Conservation (phyloP, 2,797 vertebrate genomes). For the Crossoptilon crossoptilon region DNA sequence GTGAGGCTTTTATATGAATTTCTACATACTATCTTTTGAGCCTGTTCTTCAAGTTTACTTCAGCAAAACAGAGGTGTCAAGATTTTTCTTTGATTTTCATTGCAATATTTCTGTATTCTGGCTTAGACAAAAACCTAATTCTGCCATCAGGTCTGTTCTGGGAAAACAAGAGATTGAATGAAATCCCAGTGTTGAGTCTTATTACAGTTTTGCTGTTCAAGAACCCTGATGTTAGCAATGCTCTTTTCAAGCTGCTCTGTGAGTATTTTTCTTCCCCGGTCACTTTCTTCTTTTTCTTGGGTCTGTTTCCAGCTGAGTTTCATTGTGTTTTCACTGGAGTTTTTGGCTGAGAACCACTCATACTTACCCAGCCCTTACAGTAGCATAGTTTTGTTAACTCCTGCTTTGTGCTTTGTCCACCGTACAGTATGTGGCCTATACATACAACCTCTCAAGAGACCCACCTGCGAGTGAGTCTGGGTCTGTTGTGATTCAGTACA, state of each 20-base stretch:
- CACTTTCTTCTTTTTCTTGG: constrained; percentile 2
- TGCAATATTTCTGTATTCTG: background rate
- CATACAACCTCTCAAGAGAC: background rate
- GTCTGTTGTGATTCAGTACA: background rate
- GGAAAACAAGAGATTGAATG: background rate
- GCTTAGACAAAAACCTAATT: background rate
- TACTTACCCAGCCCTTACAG: background rate
- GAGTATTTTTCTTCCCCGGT: background rate
- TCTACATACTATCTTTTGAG: background rate
- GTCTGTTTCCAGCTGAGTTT: constrained; percentile 15
- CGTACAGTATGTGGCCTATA: background rate
- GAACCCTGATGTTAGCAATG: background rate
- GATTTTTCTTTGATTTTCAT: background rate
- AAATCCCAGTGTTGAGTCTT: background rate
- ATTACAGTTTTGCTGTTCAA: background rate
- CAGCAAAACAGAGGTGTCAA: background rate
- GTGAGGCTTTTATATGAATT: background rate
- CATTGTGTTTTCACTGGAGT: background rate
- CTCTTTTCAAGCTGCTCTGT: constrained; percentile 12
- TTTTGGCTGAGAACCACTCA: background rate
- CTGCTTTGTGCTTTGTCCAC: background rate
- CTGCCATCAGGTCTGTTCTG: background rate
- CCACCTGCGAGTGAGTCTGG: background rate
- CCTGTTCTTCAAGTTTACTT: background rate
- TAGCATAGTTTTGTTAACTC: background rate